Evolutionary conservation across 2,888 invertebrate genomes (phyloP), one percentile per base, ranked within the genome.

Genomic region (Drosophila nigricruria): DNA sequence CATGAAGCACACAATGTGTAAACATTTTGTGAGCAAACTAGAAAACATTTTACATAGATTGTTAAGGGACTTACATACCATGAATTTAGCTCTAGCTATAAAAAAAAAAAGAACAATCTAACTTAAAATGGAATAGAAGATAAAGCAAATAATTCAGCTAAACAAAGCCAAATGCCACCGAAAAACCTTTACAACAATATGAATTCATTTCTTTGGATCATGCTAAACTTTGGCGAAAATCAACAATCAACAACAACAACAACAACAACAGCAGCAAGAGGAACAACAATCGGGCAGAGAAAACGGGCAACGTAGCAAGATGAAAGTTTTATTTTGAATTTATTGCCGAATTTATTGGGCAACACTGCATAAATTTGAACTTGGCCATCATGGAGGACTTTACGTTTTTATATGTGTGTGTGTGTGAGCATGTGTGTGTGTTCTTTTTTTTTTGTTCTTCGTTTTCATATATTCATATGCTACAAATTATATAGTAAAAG

Each of bases 311-410:
- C 66, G 71, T 61, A 66, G 57, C 63, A 82, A 85, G 83, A 86
- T 85, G 83, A 87, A 87, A 86, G 72, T 87, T 87, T 87, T 83
- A 87, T 87, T 87, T 88, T 82, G 86, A 87, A 87, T 87, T 87
- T 87, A 87, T 87, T 88, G 88, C 86, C 79, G 59, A 87, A 88
- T 88, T 87, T 87, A 87, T 87, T 88, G 88, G 86, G 69, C 88
- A 79, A 86, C 86, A 87, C 86, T 87, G 86, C 86, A 87, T 87
- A 87, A 87, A 87, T 87, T 87, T 86, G 82, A 84, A 84, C 88
- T 88, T 88, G 86, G 82, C 77, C 82, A 81, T 63, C 70, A 71
- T 49, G 68, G 52, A 71, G 73, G 54, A 81, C 82, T 81, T 82
- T 81, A 65, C 69, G 72, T 65, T 76, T 62, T 56, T 60, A 60